Evolutionary conservation across 1,140 invertebrate species (phyloP).

Genomic region (Atopsyche davidsoni): DNA sequence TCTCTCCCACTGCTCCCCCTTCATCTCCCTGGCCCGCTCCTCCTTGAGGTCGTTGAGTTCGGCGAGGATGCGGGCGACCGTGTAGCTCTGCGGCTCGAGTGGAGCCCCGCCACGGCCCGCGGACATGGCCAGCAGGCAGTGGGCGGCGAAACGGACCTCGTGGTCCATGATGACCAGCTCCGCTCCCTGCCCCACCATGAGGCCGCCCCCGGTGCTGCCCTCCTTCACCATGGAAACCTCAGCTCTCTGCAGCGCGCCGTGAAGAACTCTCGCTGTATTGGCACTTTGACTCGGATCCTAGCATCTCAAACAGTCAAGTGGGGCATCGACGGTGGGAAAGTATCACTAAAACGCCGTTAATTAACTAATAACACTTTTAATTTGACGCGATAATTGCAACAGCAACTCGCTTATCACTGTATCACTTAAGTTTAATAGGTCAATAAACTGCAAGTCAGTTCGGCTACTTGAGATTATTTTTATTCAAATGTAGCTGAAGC

Average conservation of each 20-base stretch:
- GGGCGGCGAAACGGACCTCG: slow-evolving; percentile 54
- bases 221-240: slow-evolving; percentile 19
- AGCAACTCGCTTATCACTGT: too few relatives aligned
- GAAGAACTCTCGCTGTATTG: slow-evolving; percentile 4
- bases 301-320: too few relatives aligned
- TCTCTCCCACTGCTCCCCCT: not conserved
- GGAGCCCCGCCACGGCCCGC: slow-evolving; percentile 25
- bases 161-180: slow-evolving; percentile 29
- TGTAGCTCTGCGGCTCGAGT: slow-evolving; percentile 37
- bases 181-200: slow-evolving; percentile 11
- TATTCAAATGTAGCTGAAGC: too few relatives aligned
- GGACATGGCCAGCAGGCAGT: slow-evolving; percentile 56
- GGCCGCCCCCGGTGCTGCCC: slow-evolving; percentile 13
- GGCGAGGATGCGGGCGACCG: slow-evolving; percentile 55
- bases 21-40: slow-evolving; percentile 24
- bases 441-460: too few relatives aligned
- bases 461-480: too few relatives aligned
- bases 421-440: too few relatives aligned
- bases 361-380: too few relatives aligned
- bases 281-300: too few relatives aligned
- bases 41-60: slow-evolving; percentile 38
- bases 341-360: too few relatives aligned
- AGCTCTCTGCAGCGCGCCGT: slow-evolving; percentile 4
- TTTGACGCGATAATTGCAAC: too few relatives aligned
- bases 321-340: too few relatives aligned